These are phyloP conservation scores for Pempheris klunzingeri DNA, from an alignment of 2,797 vertebrate genomes.

Conservation along the genomic window DNA sequence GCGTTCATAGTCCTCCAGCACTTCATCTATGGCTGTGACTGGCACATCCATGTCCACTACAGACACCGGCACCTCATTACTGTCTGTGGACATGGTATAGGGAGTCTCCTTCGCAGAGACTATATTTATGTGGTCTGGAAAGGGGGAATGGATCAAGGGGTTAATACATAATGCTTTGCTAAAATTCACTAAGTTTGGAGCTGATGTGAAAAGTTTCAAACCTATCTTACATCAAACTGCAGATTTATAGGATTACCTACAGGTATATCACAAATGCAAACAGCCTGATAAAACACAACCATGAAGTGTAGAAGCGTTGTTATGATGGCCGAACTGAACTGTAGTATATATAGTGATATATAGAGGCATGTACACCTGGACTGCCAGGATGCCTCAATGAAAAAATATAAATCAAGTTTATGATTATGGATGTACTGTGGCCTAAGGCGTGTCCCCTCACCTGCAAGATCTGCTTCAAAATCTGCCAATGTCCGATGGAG, in stretches of 20 bases:
- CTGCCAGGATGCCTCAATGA: not conserved
- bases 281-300: not conserved
- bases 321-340: not conserved
- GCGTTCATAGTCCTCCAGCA: slow-evolving; percentile 79
- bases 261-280: not conserved
- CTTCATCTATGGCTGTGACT: slow-evolving; percentile 93
- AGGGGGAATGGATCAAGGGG: not conserved
- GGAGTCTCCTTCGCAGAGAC: slow-evolving; percentile 60
- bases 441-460: slow-evolving; percentile 64
- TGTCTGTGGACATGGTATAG: slow-evolving; percentile 58
- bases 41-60: slow-evolving; percentile 87
- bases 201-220: not conserved
- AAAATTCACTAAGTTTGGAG: not conserved
- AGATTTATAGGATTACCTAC: not conserved
- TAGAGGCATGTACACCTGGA: not conserved
- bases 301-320: not conserved
- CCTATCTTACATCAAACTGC: not conserved
- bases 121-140: slow-evolving; percentile 77
- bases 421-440: not conserved
- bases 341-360: not conserved
- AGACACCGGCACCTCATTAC: slow-evolving; percentile 62
- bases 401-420: slow-evolving; percentile 1
- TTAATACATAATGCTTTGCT: not conserved
- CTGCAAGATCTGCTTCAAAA: slow-evolving; percentile 87
- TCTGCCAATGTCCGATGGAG: slow-evolving; percentile 85